phyloP scores from a whole-genome alignment of 2,113 vertebrate genomes.

The Monopterus albus region DNA sequence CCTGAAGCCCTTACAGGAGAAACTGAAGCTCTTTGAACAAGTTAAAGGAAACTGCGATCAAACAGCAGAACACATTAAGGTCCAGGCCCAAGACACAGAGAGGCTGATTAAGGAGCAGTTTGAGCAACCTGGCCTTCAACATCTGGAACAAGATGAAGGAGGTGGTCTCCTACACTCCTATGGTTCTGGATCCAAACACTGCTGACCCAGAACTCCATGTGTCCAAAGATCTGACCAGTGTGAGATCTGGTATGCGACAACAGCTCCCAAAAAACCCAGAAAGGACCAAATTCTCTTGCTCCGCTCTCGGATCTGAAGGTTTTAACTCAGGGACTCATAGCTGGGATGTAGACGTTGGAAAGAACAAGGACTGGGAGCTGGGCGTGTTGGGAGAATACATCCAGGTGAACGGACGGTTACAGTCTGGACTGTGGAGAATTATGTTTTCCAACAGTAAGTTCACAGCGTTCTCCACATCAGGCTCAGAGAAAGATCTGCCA shows the following conservation, averaged over 20 bases:
- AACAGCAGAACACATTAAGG: slow-evolving; percentile 27
- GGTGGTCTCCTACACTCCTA: slow-evolving; percentile 23
- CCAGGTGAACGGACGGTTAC: neutral
- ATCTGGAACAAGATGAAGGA: slow-evolving; percentile 50
- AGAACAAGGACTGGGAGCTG: slow-evolving; percentile 56
- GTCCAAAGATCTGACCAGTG: slow-evolving; percentile 20
- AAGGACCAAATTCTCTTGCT: slow-evolving; percentile 42
- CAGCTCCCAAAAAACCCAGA: slow-evolving; percentile 30
- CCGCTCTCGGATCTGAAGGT: slow-evolving; percentile 25
- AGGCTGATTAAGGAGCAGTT: slow-evolving; percentile 47
- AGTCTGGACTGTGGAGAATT: slow-evolving; percentile 49
- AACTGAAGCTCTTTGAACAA: slow-evolving; percentile 3
- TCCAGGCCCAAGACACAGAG: slow-evolving; percentile 41
- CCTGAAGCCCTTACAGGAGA: slow-evolving; percentile 30
- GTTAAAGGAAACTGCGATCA: slow-evolving; percentile 21
- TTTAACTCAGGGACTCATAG: slow-evolving; percentile 33
- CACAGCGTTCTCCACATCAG: slow-evolving; percentile 13
- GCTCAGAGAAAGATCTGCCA: slow-evolving; percentile 3
- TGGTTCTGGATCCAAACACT: slow-evolving; percentile 62
- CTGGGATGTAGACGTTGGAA: slow-evolving; percentile 40
- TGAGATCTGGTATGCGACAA: neutral
- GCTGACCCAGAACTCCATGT: slow-evolving; percentile 22
- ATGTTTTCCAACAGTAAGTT: slow-evolving; percentile 19
- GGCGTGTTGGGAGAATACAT: slow-evolving; percentile 34
- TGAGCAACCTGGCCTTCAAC: slow-evolving; percentile 51